A percentile compares a stretch with the other conserved stretches of the same genome.
Evolutionary conservation across 2,888 invertebrate species (phyloP).

Genomic region (Artemia sinica): DNA sequence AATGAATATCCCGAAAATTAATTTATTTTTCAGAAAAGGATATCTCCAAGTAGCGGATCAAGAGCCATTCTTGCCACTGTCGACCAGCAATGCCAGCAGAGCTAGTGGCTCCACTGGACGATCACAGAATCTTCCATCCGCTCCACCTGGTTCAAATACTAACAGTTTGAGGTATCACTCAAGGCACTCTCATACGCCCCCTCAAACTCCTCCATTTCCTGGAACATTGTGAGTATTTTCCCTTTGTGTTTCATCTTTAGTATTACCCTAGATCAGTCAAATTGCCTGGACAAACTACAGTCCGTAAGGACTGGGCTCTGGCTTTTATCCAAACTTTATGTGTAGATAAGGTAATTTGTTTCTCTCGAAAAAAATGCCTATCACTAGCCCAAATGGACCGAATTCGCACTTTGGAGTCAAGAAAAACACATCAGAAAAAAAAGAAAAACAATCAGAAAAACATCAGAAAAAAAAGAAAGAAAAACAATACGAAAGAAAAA

Average conservation of each 20-base stretch:
- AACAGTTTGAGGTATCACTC: constrained; percentile 29
- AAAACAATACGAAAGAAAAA: too few species aligned
- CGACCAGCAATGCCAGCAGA: constrained; percentile 27
- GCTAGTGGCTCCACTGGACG: constrained; percentile 18
- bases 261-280: constrained; percentile 31
- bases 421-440: too few species aligned
- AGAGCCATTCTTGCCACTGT: constrained; percentile 51
- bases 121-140: neutral
- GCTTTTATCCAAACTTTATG: too few species aligned
- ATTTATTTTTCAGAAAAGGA: constrained; percentile 24
- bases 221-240: constrained; percentile 27
- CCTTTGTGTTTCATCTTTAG: constrained; percentile 13
- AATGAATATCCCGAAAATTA: neutral
- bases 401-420: too few species aligned
- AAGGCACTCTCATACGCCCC: constrained; percentile 26
- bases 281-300: too few species aligned
- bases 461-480: too few species aligned
- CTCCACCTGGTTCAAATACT: constrained; percentile 41
- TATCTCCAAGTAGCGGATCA: constrained; percentile 62
- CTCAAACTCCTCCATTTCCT: constrained; percentile 27
- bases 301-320: too few species aligned
- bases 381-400: too few species aligned
- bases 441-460: too few species aligned
- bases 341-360: too few species aligned
- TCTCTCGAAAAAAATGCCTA: too few species aligned